Conservation (phyloP, 1,140 invertebrate genomes). For the Heterodera schachtii region DNA sequence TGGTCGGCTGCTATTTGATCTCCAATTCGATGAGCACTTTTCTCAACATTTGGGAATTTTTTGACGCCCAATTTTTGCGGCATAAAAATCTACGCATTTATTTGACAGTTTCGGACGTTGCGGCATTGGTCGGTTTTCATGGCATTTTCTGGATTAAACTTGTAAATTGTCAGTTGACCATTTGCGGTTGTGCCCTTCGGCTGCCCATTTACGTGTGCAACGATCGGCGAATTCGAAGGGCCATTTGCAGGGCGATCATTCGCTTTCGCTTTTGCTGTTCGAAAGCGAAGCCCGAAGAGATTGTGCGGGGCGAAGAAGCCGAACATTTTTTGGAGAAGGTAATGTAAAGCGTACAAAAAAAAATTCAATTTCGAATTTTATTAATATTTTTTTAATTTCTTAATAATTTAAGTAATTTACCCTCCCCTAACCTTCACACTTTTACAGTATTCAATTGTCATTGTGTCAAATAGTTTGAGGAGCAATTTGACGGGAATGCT, state of each 20-base stretch:
- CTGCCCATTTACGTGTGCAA: constrained; percentile 44
- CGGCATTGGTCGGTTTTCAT: constrained; percentile 50
- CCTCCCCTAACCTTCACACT: background rate
- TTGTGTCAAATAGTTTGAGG: constrained; percentile 58
- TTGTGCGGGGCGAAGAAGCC: constrained; percentile 3
- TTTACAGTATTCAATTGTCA: constrained; percentile 61
- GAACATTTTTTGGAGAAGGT: no score
- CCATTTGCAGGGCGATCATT: constrained; percentile 20
- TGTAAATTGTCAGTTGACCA: constrained; percentile 48
- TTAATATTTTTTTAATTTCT: no score
- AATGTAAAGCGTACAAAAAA: no score
- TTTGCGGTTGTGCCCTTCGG: constrained; percentile 56
- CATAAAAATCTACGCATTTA: constrained; percentile 52
- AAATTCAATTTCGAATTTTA: no score
- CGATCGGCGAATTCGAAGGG: constrained; percentile 16
- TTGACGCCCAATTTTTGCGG: constrained; percentile 51
- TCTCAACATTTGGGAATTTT: constrained; percentile 61
- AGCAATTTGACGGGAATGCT: constrained; percentile 52
- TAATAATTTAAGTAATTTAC: no score
- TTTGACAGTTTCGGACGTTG: constrained; percentile 55
- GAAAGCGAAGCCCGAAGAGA: constrained; percentile 20
- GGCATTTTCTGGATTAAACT: background rate
- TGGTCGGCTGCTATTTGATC: constrained; percentile 57
- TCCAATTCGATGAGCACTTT: constrained; percentile 56
- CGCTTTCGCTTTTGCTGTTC: constrained; percentile 23